These are phyloP conservation scores for Grantiella picta DNA, from an alignment of 2,113 vertebrate species.

Conservation along the genomic window DNA sequence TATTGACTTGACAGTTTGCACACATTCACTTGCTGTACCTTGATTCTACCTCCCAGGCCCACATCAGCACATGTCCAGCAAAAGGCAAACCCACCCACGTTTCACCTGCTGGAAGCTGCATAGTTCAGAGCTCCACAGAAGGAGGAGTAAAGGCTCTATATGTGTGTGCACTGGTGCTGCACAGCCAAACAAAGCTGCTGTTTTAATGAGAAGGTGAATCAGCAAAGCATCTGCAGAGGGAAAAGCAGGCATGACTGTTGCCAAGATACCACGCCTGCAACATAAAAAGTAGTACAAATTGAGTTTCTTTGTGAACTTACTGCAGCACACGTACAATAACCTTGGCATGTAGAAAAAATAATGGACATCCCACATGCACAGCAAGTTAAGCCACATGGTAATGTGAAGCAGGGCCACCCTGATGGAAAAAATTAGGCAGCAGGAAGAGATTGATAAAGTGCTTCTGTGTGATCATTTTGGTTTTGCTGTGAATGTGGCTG, in stretches of 20 bases:
- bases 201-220: neutral
- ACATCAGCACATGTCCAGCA: neutral
- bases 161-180: neutral
- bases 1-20: neutral
- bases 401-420: neutral
- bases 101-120: neutral
- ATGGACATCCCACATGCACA: no score
- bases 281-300: conserved; percentile 23
- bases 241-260: conserved; percentile 45
- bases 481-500: neutral
- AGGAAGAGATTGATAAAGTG: neutral
- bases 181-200: conserved; percentile 12
- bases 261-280: conserved; percentile 41
- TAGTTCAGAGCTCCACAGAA: neutral
- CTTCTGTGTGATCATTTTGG: neutral
- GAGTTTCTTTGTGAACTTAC: neutral
- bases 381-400: neutral
- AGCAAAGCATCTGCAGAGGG: conserved; percentile 11
- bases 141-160: neutral
- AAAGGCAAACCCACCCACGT: neutral
- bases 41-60: neutral
- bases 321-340: neutral
- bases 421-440: neutral
- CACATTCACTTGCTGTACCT: neutral
- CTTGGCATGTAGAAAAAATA: neutral